A percentile compares a stretch with the other conserved stretches of the same genome.
These are phyloP conservation scores for Acleris emargana DNA, from an alignment of 2,888 invertebrate species.

Conservation along the genomic window DNA sequence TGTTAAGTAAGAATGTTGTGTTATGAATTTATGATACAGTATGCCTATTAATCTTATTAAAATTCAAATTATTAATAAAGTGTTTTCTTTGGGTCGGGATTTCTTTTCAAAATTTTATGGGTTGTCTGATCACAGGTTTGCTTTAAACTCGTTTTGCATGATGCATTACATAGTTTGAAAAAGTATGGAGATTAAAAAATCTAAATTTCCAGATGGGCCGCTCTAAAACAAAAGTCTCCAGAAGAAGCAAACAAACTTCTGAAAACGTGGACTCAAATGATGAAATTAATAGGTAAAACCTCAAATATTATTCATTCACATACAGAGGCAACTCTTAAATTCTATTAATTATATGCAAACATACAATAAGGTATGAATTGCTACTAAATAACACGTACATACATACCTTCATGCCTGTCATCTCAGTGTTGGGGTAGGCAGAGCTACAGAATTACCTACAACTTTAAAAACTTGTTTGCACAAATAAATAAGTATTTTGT, in stretches of 20 bases:
- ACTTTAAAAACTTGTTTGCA: too few relatives aligned
- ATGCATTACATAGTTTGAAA: conserved; percentile 23
- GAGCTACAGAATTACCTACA: too few relatives aligned
- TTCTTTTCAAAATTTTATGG: neutral
- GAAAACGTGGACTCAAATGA: conserved; percentile 68
- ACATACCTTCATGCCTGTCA: too few relatives aligned
- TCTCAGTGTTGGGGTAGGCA: too few relatives aligned
- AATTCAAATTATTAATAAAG: conserved; percentile 39
- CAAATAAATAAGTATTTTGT: too few relatives aligned
- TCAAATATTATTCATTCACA: neutral
- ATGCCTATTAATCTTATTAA: conserved; percentile 38
- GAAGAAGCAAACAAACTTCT: conserved; percentile 71
- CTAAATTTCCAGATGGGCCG: conserved; percentile 69
- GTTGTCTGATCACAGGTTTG: neutral
- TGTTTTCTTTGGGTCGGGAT: conserved; percentile 43
- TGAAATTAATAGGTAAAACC: conserved; percentile 73
- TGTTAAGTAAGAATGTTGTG: conserved; percentile 22
- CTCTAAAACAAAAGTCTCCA: conserved; percentile 69
- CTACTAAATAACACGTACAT: too few relatives aligned
- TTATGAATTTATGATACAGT: conserved; percentile 16
- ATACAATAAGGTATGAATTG: too few relatives aligned
- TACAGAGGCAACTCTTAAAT: neutral
- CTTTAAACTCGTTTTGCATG: conserved; percentile 23
- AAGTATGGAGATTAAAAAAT: conserved; percentile 21
- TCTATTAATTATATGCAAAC: too few relatives aligned